These are phyloP conservation scores for Ranitomeya imitator DNA, from an alignment of 2,113 vertebrate genomes.

Conservation along the genomic window DNA sequence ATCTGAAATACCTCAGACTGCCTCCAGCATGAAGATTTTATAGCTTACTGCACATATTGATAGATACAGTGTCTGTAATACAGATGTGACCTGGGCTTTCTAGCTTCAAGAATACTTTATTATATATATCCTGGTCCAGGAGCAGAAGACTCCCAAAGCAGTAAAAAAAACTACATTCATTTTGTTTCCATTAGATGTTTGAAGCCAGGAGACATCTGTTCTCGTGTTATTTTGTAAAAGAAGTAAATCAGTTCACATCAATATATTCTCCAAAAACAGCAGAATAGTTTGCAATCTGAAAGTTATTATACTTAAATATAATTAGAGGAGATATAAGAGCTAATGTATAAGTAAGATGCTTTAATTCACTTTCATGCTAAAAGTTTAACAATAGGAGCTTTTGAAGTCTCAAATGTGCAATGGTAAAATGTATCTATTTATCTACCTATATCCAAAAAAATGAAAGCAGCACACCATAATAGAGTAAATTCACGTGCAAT, in stretches of 20 bases:
- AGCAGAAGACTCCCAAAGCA: neutral
- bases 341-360: neutral
- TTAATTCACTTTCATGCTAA: neutral
- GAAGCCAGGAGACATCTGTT: neutral
- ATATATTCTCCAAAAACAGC: neutral
- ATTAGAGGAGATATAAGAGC: neutral
- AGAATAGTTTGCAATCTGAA: neutral
- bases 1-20: conserved; percentile 27
- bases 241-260: neutral
- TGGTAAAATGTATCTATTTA: neutral
- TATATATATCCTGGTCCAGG: neutral
- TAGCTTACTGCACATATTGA: neutral
- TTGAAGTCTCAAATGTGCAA: neutral
- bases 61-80: conserved; percentile 42
- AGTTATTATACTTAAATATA: neutral
- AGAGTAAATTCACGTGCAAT: no score
- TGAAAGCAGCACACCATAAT: no score
- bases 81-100: conserved; percentile 32
- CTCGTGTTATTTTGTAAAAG: neutral
- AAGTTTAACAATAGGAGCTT: neutral
- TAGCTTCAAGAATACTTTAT: neutral
- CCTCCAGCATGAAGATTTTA: conserved; percentile 36
- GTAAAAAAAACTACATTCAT: neutral
- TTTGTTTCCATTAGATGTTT: neutral
- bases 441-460: neutral